A percentile compares a stretch with the other conserved stretches of the same genome.
Evolutionary conservation across 2,797 vertebrate genomes (phyloP).

Genomic region (Acanthis flammea): DNA sequence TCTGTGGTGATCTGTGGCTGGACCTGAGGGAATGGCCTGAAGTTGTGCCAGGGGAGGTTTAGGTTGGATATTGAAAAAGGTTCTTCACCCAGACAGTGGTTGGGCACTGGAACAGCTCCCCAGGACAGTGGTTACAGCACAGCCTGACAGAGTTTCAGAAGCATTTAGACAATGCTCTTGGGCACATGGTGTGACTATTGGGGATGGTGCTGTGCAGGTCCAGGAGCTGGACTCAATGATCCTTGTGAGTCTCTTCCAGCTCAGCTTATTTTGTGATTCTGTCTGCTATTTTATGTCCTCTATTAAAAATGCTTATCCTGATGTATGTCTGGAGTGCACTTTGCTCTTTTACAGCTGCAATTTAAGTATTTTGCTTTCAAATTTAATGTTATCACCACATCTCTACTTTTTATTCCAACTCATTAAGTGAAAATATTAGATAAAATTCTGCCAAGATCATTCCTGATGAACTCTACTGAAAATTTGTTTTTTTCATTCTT

Average conservation of each 20-base stretch:
- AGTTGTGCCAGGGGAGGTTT: rapidly evolving
- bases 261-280: background rate
- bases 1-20: background rate
- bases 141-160: background rate
- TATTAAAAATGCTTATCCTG: background rate
- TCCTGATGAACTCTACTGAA: background rate
- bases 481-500: background rate
- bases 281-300: background rate
- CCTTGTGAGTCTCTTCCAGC: background rate
- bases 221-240: background rate
- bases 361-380: background rate
- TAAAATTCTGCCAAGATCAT: background rate
- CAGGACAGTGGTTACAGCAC: background rate
- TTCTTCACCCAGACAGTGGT: rapidly evolving
- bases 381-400: background rate
- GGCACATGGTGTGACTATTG: background rate
- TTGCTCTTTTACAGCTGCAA: background rate
- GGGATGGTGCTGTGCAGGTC: background rate
- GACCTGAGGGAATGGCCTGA: background rate
- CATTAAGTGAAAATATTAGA: background rate
- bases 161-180: rapidly evolving
- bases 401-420: background rate
- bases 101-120: background rate
- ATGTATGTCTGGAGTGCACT: background rate
- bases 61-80: background rate